Conservation (phyloP, 2,113 vertebrate genomes). For the Ranitomeya imitator region DNA sequence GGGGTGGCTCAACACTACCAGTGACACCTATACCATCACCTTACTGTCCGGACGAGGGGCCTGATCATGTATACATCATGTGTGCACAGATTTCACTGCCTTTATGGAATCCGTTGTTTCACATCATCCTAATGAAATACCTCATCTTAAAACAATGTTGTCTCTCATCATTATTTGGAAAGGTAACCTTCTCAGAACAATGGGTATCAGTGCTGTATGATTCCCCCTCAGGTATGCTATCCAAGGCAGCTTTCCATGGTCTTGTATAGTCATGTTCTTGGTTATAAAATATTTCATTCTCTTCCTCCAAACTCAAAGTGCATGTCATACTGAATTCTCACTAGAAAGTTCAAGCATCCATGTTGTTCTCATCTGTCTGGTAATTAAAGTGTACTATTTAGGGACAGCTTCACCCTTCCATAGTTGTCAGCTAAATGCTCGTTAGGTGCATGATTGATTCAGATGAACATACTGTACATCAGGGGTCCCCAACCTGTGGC, state of each 20-base stretch:
- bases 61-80: neutral
- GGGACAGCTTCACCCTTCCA: too few relatives aligned
- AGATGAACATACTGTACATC: too few relatives aligned
- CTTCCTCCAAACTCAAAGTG: neutral
- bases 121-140: neutral
- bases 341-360: neutral
- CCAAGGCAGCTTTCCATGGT: slow-evolving; percentile 17
- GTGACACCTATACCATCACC: neutral
- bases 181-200: slow-evolving; percentile 5
- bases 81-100: neutral
- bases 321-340: neutral
- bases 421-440: too few relatives aligned
- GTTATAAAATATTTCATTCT: slow-evolving; percentile 1
- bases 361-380: neutral
- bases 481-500: too few relatives aligned
- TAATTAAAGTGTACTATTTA: neutral
- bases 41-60: neutral
- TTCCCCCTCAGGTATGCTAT: slow-evolving; percentile 25
- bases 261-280: slow-evolving; percentile 38
- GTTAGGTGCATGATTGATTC: too few relatives aligned
- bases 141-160: neutral
- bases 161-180: slow-evolving; percentile 16
- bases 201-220: slow-evolving; percentile 11
- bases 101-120: neutral
- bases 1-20: too few relatives aligned